Conservation (phyloP, 2,888 invertebrate species). For the Ichneumon xanthorius region DNA sequence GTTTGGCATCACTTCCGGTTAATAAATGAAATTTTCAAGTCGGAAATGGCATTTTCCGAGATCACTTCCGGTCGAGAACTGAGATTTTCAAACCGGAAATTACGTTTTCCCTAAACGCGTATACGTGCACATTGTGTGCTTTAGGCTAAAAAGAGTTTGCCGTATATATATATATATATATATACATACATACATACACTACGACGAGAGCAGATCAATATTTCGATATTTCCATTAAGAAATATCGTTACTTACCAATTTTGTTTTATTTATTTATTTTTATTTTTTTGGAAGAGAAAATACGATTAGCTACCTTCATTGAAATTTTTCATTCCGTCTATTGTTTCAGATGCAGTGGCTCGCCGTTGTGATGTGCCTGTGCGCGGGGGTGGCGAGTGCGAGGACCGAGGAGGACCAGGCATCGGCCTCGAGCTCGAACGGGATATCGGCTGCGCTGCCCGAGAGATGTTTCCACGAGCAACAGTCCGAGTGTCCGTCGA, state of each 20-base stretch:
- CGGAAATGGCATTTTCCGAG: too few species aligned
- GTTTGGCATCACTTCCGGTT: too few species aligned
- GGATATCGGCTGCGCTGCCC: conserved; percentile 64
- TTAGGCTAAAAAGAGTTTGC: too few species aligned
- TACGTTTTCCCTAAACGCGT: too few species aligned
- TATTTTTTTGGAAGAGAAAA: neutral
- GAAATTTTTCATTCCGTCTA: neutral
- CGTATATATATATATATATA: too few species aligned
- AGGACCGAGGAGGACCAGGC: conserved; percentile 82
- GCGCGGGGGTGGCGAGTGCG: conserved; percentile 76
- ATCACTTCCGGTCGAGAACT: too few species aligned
- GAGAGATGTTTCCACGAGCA: conserved; percentile 81
- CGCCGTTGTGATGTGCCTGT: conserved; percentile 76
- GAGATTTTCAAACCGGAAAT: too few species aligned
- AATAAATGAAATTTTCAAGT: too few species aligned
- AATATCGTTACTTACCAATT: neutral
- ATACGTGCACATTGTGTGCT: too few species aligned
- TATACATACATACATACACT: too few species aligned
- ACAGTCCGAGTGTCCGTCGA: conserved; percentile 78
- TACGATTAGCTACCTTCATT: neutral
- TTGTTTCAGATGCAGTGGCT: conserved; percentile 80
- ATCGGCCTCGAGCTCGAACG: conserved; percentile 69
- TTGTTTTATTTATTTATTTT: neutral
- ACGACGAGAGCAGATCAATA: too few species aligned
- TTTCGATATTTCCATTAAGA: neutral